These are phyloP conservation scores for Phenganax stokvisi DNA, from an alignment of 92 coral and sea anemone species.

Conservation along the genomic window DNA sequence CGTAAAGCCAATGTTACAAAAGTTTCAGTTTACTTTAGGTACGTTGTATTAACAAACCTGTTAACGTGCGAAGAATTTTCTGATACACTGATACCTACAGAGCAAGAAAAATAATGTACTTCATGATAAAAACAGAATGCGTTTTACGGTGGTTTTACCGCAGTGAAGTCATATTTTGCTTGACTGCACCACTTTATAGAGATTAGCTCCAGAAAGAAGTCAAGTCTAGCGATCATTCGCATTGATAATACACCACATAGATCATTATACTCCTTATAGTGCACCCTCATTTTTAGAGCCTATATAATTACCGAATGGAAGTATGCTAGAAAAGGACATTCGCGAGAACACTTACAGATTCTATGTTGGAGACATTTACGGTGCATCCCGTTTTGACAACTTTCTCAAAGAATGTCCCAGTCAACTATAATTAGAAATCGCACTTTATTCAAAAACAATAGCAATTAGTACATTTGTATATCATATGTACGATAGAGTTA, in stretches of 20 bases:
- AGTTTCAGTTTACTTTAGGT: neutral
- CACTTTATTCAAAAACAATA: neutral
- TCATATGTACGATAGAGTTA: neutral
- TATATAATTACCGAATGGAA: no score
- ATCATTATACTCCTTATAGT: no score
- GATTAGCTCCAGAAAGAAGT: no score
- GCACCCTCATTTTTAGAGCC: no score
- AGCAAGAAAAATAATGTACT: neutral
- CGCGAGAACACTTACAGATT: constrained; percentile 49
- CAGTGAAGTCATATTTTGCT: no score
- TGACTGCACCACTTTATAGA: no score
- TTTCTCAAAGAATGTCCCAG: constrained; percentile 86
- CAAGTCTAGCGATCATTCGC: no score
- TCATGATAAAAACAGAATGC: neutral
- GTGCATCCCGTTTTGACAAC: constrained; percentile 56
- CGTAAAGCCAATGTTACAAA: neutral
- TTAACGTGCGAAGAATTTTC: neutral
- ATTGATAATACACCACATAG: no score
- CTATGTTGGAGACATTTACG: constrained; percentile 53
- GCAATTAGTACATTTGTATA: neutral
- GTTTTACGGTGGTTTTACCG: neutral
- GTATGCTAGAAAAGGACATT: no score
- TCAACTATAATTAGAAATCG: constrained; percentile 45
- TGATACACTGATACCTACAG: constrained; percentile 22
- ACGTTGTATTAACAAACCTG: constrained; percentile 20